These are phyloP conservation scores for Nineta flava DNA, from an alignment of 2,888 invertebrate genomes.

Conservation along the genomic window DNA sequence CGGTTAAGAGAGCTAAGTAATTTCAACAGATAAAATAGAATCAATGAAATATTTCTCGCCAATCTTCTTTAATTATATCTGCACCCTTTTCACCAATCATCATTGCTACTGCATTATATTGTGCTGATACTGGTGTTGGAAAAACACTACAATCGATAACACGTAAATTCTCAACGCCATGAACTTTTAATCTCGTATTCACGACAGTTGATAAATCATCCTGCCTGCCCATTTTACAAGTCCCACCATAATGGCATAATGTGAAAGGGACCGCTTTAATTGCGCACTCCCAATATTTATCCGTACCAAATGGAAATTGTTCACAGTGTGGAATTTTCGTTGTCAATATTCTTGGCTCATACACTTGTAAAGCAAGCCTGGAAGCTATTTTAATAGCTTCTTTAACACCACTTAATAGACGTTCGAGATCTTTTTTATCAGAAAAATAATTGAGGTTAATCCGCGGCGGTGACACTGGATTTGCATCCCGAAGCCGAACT, in stretches of 20 bases:
- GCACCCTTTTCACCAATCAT: conserved; percentile 73
- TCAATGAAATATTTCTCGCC: too few species aligned
- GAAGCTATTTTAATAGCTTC: conserved; percentile 37
- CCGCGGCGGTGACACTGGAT: conserved; percentile 38
- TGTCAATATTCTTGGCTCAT: conserved; percentile 41
- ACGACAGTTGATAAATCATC: conserved; percentile 45
- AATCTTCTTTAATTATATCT: conserved; percentile 48
- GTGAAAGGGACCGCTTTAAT: conserved; percentile 49
- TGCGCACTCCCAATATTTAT: conserved; percentile 53
- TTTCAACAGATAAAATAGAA: too few species aligned
- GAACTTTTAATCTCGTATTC: conserved; percentile 41
- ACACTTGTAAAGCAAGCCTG: conserved; percentile 38
- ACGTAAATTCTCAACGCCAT: conserved; percentile 48
- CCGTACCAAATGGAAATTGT: conserved; percentile 38
- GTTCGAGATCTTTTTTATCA: conserved; percentile 40
- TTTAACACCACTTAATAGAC: conserved; percentile 46
- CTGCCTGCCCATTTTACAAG: conserved; percentile 47
- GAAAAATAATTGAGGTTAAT: conserved; percentile 47
- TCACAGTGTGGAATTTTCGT: conserved; percentile 44
- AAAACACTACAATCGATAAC: conserved; percentile 69
- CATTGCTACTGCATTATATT: conserved; percentile 59
- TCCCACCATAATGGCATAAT: conserved; percentile 50
- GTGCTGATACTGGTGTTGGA: conserved; percentile 59
- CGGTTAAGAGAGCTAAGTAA: too few species aligned
- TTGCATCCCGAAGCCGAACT: conserved; percentile 34